Base-by-base conservation (phyloP, 2,797 vertebrate genomes). In the Loris lydekkerianus region DNA sequence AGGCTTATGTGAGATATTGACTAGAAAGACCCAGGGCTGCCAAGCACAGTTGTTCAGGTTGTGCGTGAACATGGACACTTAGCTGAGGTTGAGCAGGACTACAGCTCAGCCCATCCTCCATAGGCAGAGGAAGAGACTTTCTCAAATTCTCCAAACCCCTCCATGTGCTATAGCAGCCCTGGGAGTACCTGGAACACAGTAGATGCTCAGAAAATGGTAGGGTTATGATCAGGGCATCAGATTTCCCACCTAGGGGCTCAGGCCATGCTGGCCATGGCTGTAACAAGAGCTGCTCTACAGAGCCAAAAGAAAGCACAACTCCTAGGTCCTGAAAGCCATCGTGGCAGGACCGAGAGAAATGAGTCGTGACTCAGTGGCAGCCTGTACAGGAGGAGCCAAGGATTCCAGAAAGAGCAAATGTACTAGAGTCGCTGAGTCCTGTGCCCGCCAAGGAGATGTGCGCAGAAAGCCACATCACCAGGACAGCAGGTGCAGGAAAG, bases 31-130 rank as follows among this genome's bases (percentile, higher is more conserved):
- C 84, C 18, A 1, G 56, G 80, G 58, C 82, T 1, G 0, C 37
- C n/a, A 53, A 75, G 94, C 31, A n/a, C 80, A 84, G 83, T 10
- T 69, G 85, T 15, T 89, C 88, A 58, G 78, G 73, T 7, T 82
- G 69, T 15, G 23, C 23, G 10, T 10, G 27, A 75, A 88, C 9
- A 27, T 53, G 46, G 25, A 17, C 7, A 0, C 2, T 23, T 7
- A 29, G 75, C 73, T 7, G 60, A 60, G 17, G 29, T 29, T 9
- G n/a, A 80, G 27, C 3, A 21, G n/a, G 61, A n/a, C 56, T 63
- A 10, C 43, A 2, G 5, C 2, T 10, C 0, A 73, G 67, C 17
- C 25, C 37, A 21, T 15, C 40, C 72, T 60, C 86, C 25, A 2
- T 2, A 18, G 18, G 46, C 86, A 31, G 2, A 34, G 21, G 3